Percentiles rank a stretch among this genome's conserved stretches.
Evolutionary conservation across 2,888 invertebrate species (phyloP).

Genomic region (Chymomyza amoena): DNA sequence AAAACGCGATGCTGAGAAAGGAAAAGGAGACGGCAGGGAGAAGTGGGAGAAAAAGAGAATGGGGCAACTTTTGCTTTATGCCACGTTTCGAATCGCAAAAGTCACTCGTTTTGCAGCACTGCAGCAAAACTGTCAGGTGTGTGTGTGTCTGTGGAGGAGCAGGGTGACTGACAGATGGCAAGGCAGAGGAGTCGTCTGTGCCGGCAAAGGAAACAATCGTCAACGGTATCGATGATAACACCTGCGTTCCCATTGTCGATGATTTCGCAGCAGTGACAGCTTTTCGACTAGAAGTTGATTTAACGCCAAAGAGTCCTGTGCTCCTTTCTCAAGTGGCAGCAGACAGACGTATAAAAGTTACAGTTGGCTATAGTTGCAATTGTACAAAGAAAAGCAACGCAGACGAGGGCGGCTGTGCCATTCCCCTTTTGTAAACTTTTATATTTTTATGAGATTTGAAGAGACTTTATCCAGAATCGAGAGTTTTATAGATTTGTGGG

Average conservation of each 20-base stretch:
- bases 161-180: not conserved
- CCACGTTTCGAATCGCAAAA: slow-evolving; percentile 58
- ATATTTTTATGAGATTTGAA: slow-evolving; percentile 70
- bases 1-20: slow-evolving; percentile 48
- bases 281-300: slow-evolving; percentile 59
- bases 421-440: slow-evolving; percentile 40
- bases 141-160: not conserved
- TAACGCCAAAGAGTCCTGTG: slow-evolving; percentile 62
- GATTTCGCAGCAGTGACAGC: slow-evolving; percentile 51
- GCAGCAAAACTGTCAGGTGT: slow-evolving; percentile 19
- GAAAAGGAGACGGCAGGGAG: slow-evolving; percentile 26
- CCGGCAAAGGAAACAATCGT: slow-evolving; percentile 58
- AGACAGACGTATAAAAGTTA: slow-evolving; percentile 47
- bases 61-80: slow-evolving; percentile 27
- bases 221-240: slow-evolving; percentile 69
- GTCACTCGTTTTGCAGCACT: slow-evolving; percentile 59
- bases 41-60: slow-evolving; percentile 15
- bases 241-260: slow-evolving; percentile 37
- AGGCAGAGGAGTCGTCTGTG: too few species aligned
- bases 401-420: slow-evolving; percentile 5
- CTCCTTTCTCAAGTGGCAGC: slow-evolving; percentile 60
- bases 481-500: too few species aligned
- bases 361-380: slow-evolving; percentile 60
- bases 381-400: slow-evolving; percentile 50
- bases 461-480: slow-evolving; percentile 33